Conservation (phyloP, 2,797 vertebrate genomes). For the Amblyopsis hoosieri region DNA sequence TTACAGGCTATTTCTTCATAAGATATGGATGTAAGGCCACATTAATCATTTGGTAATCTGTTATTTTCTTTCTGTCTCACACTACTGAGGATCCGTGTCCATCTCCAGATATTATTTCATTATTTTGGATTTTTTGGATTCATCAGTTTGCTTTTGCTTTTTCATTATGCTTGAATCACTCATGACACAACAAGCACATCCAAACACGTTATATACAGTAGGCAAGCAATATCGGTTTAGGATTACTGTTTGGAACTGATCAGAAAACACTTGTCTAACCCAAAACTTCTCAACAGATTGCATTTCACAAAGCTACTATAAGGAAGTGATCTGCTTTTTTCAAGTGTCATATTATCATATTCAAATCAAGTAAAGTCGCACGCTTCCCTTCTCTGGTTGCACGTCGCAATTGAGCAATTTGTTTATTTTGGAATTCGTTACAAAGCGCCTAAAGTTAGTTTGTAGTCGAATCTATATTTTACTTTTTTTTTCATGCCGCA, state of each 20-base stretch:
- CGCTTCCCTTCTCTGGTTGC: slow-evolving; percentile 15
- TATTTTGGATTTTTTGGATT: neutral
- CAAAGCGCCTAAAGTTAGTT: slow-evolving; percentile 11
- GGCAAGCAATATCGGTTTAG: neutral
- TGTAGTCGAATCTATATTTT: slow-evolving; percentile 1
- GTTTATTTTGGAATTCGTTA: slow-evolving; percentile 13
- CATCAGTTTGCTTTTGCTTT: slow-evolving; percentile 11
- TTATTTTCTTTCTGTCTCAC: no score
- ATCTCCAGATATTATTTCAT: slow-evolving; percentile 11
- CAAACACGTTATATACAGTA: neutral
- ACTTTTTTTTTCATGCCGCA: neutral
- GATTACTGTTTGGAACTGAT: neutral
- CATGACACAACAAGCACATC: slow-evolving; percentile 7
- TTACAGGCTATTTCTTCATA: no score
- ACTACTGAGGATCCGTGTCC: neutral
- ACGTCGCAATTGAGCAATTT: slow-evolving; percentile 1
- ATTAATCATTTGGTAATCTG: no score
- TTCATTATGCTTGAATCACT: slow-evolving; percentile 1
- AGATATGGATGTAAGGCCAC: no score
- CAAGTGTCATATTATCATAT: neutral
- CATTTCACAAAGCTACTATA: no score
- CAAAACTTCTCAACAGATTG: no score
- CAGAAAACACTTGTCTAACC: neutral
- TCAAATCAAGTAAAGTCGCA: slow-evolving; percentile 24
- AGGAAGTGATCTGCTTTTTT: neutral